Base-by-base conservation (phyloP, 92 coral and sea anemone species). In the Paramuricea clavata region DNA sequence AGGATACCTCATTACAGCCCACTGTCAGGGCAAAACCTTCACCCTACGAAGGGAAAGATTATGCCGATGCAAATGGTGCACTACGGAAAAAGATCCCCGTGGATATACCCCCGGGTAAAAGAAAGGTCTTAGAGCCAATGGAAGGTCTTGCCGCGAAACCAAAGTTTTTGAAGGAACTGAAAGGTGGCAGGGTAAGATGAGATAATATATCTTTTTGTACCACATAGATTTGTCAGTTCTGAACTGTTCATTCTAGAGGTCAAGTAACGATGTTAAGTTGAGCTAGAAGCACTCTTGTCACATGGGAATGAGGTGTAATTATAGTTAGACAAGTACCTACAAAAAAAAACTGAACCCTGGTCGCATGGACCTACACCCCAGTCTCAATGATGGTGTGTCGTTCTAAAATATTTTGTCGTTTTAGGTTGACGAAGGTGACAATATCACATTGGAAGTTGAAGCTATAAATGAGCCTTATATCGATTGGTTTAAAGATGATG, bases 401-500 rank as follows among this genome's bases (percentile, higher is more conserved):
- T 0, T 56, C 21, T 10, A 39, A 39, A 39, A 23, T 54, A 65
- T 65, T 26, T 65, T 33, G 8, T 65, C 12, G n/a, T 28, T 65
- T 11, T 31, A 79, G 34, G 73, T 79, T 7, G 36, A 61, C 21
- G 84, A 79, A 79, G 84, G 84, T 17, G 72, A 79, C 5, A 60
- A 35, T 61, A 60, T 79, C 2, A 69, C 60, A 0, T 28, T 79
- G 21, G 84, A 79, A 15, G 73, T 79, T 19, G 84, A 79, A 61
- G 73, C 73, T 13, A 23, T 5, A 61, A 60, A 60, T 12, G 88
- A 72, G 68, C 99, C 98, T 12, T 89, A 72, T 30, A 75, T 90
- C 9, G 83, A 91, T 47, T 97, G 99, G 99, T 91, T 70, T 69
- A 67, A 86, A 73, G 97, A 92, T 67, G 87, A 82, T 19, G 91